These are phyloP conservation scores for Brevipalpus yothersi DNA, from an alignment of 1,140 invertebrate genomes.

Conservation along the genomic window DNA sequence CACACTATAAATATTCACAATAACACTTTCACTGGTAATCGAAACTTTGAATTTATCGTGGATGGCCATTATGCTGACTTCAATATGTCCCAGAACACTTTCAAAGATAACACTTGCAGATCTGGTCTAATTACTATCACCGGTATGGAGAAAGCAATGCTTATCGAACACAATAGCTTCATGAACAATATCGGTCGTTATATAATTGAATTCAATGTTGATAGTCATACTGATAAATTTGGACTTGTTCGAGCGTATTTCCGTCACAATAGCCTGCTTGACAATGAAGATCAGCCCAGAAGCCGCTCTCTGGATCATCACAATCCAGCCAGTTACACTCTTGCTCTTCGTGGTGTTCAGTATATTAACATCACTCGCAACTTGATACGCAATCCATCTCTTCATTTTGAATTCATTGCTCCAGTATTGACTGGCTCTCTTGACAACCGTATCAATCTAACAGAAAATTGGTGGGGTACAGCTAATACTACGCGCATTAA, in stretches of 20 bases:
- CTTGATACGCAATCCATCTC: slow-evolving; percentile 51
- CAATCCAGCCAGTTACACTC: slow-evolving; percentile 38
- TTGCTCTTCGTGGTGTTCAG: slow-evolving; percentile 81
- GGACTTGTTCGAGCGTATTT: slow-evolving; percentile 18
- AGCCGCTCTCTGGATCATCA: slow-evolving; percentile 18
- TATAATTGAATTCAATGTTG: slow-evolving; percentile 62
- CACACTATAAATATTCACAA: slow-evolving; percentile 64
- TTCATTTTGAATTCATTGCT: slow-evolving; percentile 76
- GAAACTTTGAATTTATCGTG: slow-evolving; percentile 54
- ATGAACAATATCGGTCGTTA: slow-evolving; percentile 53
- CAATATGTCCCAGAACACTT: slow-evolving; percentile 51
- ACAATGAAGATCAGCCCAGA: slow-evolving; percentile 5
- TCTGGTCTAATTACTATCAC: slow-evolving; percentile 50
- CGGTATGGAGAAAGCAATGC: slow-evolving; percentile 90
- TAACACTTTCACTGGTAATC: slow-evolving; percentile 58
- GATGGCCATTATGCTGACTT: slow-evolving; percentile 67
- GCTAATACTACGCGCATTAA: slow-evolving; percentile 40
- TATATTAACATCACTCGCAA: slow-evolving; percentile 73
- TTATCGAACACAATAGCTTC: slow-evolving; percentile 43
- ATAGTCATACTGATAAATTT: slow-evolving; percentile 79
- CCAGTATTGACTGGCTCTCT: slow-evolving; percentile 67
- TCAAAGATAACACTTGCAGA: slow-evolving; percentile 58
- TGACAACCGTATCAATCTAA: slow-evolving; percentile 59
- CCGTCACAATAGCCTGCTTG: slow-evolving; percentile 10
- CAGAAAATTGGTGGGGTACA: slow-evolving; percentile 90